These are phyloP conservation scores for Mesochorus sp. DNA, from an alignment of 2,888 invertebrate species.

Conservation along the genomic window DNA sequence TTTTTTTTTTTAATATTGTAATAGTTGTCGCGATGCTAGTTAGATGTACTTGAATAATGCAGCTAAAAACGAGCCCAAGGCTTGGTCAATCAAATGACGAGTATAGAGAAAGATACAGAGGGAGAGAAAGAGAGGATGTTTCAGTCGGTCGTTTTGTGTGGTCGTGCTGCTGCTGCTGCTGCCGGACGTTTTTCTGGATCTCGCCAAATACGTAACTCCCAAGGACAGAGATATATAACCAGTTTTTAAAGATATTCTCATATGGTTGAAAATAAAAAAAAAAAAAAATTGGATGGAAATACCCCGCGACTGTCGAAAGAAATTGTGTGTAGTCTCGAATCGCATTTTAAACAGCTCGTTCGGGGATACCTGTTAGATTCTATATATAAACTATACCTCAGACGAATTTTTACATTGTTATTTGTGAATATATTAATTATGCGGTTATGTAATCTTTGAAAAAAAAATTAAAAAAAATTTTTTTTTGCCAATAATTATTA, in stretches of 20 bases:
- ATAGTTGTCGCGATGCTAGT: slow-evolving; percentile 28
- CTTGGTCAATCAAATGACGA: slow-evolving; percentile 55
- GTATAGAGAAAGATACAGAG: neutral
- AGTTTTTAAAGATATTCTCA: neutral
- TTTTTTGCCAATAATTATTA: no score
- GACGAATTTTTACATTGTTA: no score
- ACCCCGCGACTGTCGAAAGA: neutral
- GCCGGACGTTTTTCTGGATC: neutral
- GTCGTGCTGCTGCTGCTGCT: neutral
- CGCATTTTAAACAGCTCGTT: no score
- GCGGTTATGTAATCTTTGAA: no score
- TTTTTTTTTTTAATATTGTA: slow-evolving; percentile 41
- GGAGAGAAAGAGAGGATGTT: neutral
- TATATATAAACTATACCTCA: no score
- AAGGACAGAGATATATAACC: slow-evolving; percentile 2
- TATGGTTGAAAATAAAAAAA: neutral
- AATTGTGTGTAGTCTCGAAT: no score
- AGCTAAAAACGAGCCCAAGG: slow-evolving; percentile 77
- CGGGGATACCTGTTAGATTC: no score
- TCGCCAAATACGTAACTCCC: slow-evolving; percentile 38
- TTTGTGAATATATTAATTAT: no score
- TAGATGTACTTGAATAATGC: slow-evolving; percentile 69
- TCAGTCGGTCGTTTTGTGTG: neutral
- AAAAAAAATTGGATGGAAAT: neutral
- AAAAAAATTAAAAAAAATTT: no score